A percentile compares a stretch with the other conserved stretches of the same genome.
Conservation (phyloP, 2,113 vertebrate genomes). For the Thunnus maccoyii region DNA sequence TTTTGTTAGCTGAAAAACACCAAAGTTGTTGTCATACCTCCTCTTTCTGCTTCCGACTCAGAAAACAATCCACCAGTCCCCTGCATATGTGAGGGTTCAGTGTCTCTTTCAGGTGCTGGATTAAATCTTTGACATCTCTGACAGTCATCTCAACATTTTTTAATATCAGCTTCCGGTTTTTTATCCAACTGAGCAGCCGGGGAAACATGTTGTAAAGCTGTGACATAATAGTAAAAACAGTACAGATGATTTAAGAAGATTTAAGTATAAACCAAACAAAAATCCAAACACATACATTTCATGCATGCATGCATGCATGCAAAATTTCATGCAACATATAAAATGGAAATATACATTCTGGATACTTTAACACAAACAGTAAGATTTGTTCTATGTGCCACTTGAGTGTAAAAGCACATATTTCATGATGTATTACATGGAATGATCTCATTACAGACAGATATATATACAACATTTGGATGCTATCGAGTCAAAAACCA, state of each 20-base stretch:
- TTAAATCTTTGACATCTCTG: conserved; percentile 32
- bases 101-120: conserved; percentile 62
- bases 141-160: neutral
- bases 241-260: no score
- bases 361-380: no score
- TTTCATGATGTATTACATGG: no score
- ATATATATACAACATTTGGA: no score
- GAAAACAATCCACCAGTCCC: conserved; percentile 79
- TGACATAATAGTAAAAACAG: neutral
- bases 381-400: no score
- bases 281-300: no score
- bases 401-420: no score
- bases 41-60: conserved; percentile 67
- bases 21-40: conserved; percentile 46
- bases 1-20: neutral
- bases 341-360: no score
- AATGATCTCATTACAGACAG: no score
- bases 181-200: conserved; percentile 64
- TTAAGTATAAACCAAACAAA: no score
- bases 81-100: conserved; percentile 65
- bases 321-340: no score
- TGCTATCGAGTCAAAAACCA: neutral
- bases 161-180: conserved; percentile 33
- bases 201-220: conserved; percentile 83
- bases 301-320: no score